Conservation (phyloP, 2,797 vertebrate species). For the Karalla daura region DNA sequence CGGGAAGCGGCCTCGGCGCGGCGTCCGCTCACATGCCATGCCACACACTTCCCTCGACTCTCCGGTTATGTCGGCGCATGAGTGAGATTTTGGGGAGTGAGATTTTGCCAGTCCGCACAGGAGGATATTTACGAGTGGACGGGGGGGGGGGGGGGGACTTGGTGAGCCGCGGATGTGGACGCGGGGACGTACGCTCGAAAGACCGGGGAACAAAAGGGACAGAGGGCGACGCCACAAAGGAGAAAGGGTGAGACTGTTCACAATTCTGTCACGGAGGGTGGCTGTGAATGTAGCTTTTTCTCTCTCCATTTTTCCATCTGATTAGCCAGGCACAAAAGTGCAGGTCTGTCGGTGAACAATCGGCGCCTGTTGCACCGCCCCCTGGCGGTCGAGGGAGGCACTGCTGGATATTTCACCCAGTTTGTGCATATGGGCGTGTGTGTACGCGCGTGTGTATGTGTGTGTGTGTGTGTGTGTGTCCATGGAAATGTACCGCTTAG, state of each 20-base stretch:
- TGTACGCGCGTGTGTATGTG: constrained; percentile 23
- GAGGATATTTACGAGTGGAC: neutral
- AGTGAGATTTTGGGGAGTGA: too few species aligned
- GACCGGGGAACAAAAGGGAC: constrained; percentile 19
- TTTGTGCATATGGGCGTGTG: constrained; percentile 28
- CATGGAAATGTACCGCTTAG: constrained; percentile 71
- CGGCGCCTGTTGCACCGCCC: constrained; percentile 55
- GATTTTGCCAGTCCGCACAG: too few species aligned
- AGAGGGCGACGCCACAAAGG: constrained; percentile 26
- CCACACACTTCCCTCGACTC: too few species aligned
- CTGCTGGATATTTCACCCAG: constrained; percentile 18
- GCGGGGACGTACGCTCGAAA: constrained; percentile 9
- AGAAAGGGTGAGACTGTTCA: constrained; percentile 42
- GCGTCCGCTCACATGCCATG: too few species aligned
- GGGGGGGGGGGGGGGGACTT: neutral
- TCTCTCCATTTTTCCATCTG: constrained; percentile 60
- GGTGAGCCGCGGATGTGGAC: constrained; percentile 7
- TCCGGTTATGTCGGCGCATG: too few species aligned
- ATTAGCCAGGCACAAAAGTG: constrained; percentile 61
- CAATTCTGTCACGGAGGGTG: constrained; percentile 46
- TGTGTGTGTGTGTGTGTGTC: constrained; percentile 29
- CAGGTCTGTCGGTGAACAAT: constrained; percentile 50
- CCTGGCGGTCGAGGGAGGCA: constrained; percentile 53
- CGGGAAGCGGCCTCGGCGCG: too few species aligned
- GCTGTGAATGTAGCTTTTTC: constrained; percentile 45